Evolutionary conservation across 2,113 vertebrate genomes (phyloP), one percentile per base, ranked within the genome.

Genomic region (Eleginops maclovinus): DNA sequence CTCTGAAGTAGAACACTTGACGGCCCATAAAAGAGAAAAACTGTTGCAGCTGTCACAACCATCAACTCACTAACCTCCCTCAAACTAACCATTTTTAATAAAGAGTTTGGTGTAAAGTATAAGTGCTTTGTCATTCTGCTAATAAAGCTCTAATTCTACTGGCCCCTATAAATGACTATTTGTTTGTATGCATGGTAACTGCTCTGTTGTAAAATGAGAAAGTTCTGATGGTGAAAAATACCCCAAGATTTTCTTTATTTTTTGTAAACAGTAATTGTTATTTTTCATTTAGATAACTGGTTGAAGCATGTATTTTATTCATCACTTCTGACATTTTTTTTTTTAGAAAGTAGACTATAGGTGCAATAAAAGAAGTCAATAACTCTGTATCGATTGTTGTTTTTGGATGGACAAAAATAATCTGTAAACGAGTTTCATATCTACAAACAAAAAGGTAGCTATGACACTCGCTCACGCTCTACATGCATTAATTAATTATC

Each of bases 1-100:
- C 9, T 66, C 68, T 61, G 1, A 56, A 22, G 41, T 22, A 17
- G 56, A 78, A 51, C 31, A 61, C 24, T 41, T 36, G n/a, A 2
- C 9, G 71, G 16, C 15, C 68, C 43, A 69, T 28, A 50, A 49
- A 24, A 59, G 41, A 50, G 36, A 28, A 41, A 59, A 71, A n/a
- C 43, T 22, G 11, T 44, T 24, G n/a, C 51, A 84, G 66, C 61
- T 69, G 15, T 31, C 31, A 51, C 63, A 63, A 26, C 9, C 70
- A 51, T 19, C 10, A 51, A 13, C 11, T 24, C 13, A 11, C 7
- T 40, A 74, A 82, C n/a, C 21, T 41, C 11, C 1, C 44, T 50
- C 49, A 47, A 63, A 71, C 2, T 13, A 22, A 31, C 9, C 6
- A 0, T 46, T 62, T 77, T 53, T 28, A 15, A 3, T 17, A 12